phyloP scores from a whole-genome alignment of 2,113 vertebrate species.

The Dromaius novaehollandiae region DNA sequence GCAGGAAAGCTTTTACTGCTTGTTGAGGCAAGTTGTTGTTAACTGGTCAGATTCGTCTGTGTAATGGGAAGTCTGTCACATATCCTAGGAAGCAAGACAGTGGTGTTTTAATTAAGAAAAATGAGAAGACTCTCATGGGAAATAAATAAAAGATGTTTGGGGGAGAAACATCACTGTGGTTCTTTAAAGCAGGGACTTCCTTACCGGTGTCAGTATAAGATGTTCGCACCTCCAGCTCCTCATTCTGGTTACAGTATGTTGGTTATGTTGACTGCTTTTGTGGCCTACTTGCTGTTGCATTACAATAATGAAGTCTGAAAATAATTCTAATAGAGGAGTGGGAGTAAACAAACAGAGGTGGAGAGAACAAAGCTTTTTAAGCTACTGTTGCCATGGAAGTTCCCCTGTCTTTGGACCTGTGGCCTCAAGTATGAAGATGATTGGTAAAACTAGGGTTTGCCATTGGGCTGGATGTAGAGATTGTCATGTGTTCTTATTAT shows the following conservation, averaged over 20 bases:
- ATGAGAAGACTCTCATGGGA: neutral
- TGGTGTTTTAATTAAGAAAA: neutral
- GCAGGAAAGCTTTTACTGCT: constrained; percentile 14
- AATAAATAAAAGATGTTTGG: neutral
- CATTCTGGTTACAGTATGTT: neutral
- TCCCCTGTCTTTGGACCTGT: neutral
- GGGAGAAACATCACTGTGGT: neutral
- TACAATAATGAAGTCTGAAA: neutral
- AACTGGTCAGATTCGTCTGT: neutral
- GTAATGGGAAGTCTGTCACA: neutral
- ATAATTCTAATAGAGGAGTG: neutral
- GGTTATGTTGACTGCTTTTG: neutral
- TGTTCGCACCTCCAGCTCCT: neutral
- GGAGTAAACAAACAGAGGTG: neutral
- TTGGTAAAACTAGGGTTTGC: neutral
- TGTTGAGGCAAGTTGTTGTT: neutral
- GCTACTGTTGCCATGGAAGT: neutral
- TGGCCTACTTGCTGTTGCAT: neutral
- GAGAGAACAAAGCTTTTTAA: neutral
- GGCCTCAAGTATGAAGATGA: neutral
- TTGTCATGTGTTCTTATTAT: fast-evolving
- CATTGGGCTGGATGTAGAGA: neutral
- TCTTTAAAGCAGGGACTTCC: neutral
- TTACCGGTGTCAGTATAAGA: neutral
- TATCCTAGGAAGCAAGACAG: neutral